A percentile compares a stretch with the other conserved stretches of the same genome.
phyloP scores from a whole-genome alignment of 2,113 vertebrate species.

The Malurus alboscapulatus region DNA sequence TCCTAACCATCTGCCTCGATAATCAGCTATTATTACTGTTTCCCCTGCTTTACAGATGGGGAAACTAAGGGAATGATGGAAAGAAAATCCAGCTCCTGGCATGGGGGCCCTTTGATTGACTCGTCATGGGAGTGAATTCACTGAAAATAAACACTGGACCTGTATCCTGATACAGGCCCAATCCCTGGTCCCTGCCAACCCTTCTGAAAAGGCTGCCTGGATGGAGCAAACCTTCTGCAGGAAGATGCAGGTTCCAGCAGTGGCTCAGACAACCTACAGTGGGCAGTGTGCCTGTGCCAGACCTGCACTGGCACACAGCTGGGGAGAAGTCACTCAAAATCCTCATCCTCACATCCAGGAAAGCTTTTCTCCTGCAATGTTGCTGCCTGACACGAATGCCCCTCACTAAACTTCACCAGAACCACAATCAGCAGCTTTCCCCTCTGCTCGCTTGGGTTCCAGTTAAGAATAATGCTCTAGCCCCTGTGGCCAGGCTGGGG shows the following conservation, averaged over 20 bases:
- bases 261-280: neutral
- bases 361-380: neutral
- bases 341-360: neutral
- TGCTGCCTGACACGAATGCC: neutral
- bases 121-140: neutral
- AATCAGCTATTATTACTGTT: neutral
- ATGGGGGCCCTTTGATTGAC: neutral
- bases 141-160: neutral
- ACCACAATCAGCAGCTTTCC: neutral
- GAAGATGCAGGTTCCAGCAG: neutral
- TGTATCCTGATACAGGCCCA: neutral
- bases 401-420: neutral
- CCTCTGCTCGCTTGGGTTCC: neutral
- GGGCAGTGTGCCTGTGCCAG: neutral
- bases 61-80: neutral
- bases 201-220: neutral
- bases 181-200: neutral
- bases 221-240: neutral
- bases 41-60: neutral
- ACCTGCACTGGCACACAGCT: neutral
- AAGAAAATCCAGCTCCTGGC: neutral
- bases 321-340: neutral
- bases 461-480: accelerated
- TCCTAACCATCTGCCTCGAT: neutral
- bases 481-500: neutral